Evolutionary conservation across 92 coral and sea anemone species (phyloP).

Genomic region (Pocillopora grandis): DNA sequence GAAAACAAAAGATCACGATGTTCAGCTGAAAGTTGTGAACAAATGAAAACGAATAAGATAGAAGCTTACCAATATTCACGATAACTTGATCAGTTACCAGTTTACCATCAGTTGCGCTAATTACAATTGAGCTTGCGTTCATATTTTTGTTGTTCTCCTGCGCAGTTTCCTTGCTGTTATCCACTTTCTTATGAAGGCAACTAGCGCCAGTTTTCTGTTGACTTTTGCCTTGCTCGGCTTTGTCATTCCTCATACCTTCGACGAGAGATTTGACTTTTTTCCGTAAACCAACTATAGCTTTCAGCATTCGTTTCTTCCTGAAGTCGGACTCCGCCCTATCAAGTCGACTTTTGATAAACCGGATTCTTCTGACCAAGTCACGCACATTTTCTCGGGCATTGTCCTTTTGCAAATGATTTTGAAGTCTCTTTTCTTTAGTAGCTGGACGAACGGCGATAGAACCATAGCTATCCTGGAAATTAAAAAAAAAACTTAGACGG

Average conservation of each 20-base stretch:
- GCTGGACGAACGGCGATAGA: not conserved
- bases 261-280: conserved; percentile 20
- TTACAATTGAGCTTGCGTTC: not conserved
- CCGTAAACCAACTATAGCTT: conserved; percentile 19
- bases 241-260: conserved; percentile 19
- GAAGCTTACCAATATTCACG: not conserved
- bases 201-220: not conserved
- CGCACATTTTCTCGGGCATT: conserved; percentile 14
- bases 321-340: conserved; percentile 29
- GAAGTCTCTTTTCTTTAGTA: not conserved
- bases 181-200: not conserved
- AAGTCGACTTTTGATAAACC: conserved; percentile 21
- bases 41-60: too few relatives aligned
- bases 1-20: too few relatives aligned
- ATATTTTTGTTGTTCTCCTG: not conserved
- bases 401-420: not conserved
- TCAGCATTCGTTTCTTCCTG: conserved; percentile 34
- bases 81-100: not conserved
- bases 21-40: too few relatives aligned
- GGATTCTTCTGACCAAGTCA: conserved; percentile 23
- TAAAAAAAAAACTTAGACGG: not conserved
- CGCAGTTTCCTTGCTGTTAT: not conserved
- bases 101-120: not conserved
- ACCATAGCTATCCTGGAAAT: not conserved
- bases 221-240: not conserved